Evolutionary conservation across 2,888 invertebrate genomes (phyloP).

Genomic region (Agriopis aurantiaria): DNA sequence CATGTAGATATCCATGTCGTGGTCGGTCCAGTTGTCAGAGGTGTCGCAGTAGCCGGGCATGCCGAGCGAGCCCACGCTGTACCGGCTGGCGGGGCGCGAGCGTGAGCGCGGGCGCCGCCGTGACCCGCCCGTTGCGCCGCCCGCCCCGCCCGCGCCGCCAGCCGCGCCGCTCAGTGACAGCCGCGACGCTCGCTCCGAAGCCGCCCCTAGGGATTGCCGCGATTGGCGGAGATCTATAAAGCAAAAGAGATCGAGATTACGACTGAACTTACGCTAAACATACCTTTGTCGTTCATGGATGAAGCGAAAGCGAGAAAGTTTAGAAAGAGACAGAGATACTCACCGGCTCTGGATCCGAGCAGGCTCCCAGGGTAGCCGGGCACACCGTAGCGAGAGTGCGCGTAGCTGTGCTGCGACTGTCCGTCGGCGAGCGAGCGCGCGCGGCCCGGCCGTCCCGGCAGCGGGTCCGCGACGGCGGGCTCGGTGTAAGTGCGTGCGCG

Average conservation of each 20-base stretch:
- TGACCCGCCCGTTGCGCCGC: slow-evolving; percentile 86
- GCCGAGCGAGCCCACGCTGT: slow-evolving; percentile 93
- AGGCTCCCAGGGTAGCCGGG: slow-evolving; percentile 91
- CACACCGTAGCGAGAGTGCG: slow-evolving; percentile 92
- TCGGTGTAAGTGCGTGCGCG: slow-evolving; percentile 93
- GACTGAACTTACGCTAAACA: neutral
- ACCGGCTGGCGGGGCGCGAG: slow-evolving; percentile 93
- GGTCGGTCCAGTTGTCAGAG: slow-evolving; percentile 97
- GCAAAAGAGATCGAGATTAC: slow-evolving; percentile 9
- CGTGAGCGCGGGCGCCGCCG: slow-evolving; percentile 92
- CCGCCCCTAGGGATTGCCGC: slow-evolving; percentile 93
- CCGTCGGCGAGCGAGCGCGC: slow-evolving; percentile 94
- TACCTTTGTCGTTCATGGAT: neutral
- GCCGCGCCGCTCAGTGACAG: slow-evolving; percentile 90
- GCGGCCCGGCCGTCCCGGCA: slow-evolving; percentile 92
- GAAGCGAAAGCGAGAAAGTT: slow-evolving; percentile 37
- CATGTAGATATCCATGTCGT: slow-evolving; percentile 98
- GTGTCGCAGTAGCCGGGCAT: slow-evolving; percentile 94
- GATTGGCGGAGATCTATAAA: slow-evolving; percentile 93
- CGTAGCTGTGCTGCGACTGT: slow-evolving; percentile 95
- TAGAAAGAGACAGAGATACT: slow-evolving; percentile 55
- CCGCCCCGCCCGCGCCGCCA: slow-evolving; percentile 87
- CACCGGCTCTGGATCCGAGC: slow-evolving; percentile 81
- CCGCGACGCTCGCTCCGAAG: slow-evolving; percentile 93
- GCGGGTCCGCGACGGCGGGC: slow-evolving; percentile 88